Percentiles rank a stretch among this genome's conserved stretches.
Conservation (phyloP, 2,113 vertebrate genomes). For the Myodes glareolus region DNA sequence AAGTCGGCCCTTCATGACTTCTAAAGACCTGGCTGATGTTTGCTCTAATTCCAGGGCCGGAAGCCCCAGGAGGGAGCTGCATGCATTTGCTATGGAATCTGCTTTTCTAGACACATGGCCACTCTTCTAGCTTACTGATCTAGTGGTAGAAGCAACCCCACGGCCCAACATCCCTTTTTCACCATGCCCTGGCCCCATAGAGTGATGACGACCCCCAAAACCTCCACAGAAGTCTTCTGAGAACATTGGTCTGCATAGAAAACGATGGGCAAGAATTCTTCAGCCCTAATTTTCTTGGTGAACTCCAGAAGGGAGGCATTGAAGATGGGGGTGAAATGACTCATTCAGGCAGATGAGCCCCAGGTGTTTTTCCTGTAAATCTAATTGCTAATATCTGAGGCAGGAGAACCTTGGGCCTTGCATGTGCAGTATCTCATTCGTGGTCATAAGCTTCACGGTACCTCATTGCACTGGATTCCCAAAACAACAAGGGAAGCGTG, state of each 20-base stretch:
- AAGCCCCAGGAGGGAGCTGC: neutral
- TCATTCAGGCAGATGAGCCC: neutral
- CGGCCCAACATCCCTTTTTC: neutral
- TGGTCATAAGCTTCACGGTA: neutral
- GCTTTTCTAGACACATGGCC: neutral
- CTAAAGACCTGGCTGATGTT: neutral
- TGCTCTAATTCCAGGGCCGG: neutral
- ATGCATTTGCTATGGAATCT: neutral
- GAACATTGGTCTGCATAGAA: slow-evolving; percentile 17
- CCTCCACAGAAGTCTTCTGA: neutral
- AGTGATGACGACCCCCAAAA: neutral
- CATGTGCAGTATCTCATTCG: fast-evolving
- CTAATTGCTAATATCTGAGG: neutral
- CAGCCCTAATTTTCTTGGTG: slow-evolving; percentile 28
- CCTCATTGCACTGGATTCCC: neutral
- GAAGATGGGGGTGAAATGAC: neutral
- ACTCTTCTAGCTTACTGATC: neutral
- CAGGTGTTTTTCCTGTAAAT: slow-evolving; percentile 37
- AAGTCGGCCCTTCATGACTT: neutral
- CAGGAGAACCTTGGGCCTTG: neutral
- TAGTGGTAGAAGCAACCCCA: neutral
- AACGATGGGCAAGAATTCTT: neutral
- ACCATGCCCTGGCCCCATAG: neutral
- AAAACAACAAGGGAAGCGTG: neutral
- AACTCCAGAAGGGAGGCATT: slow-evolving; percentile 23